Evolutionary conservation across 35 echinoderm and acorn worm species (phyloP), one percentile per base, ranked within the genome.

Genomic region (Apostichopus parvimensis): DNA sequence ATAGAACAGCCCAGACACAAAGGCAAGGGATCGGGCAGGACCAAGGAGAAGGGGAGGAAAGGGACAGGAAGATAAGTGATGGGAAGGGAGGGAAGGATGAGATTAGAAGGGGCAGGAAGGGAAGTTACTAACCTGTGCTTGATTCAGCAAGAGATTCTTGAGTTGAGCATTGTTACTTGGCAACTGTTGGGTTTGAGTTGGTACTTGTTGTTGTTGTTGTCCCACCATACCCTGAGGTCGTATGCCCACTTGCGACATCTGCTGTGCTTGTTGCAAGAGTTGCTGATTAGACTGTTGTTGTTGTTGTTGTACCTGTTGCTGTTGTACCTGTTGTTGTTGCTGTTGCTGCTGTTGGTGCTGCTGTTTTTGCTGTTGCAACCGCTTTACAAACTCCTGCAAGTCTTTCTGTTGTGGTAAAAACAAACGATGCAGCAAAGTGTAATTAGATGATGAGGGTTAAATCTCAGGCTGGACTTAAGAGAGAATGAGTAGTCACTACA

Each of bases 121-220:
- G 4, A 68, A 68, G 6, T 14, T 54, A 84, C 81, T 20, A 24
- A 88, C 86, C 86, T 88, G 86, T 26, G 61, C 86, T 72, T 88
- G 86, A 64, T 64, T 88, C 68, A 88, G 57, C 20, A 88, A 52
- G 17, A 88, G 86, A 66, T 88, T 68, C 28, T 75, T 88, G 22
- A 88, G 57, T 57, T 88, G 86, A 9, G 86, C 61, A 72, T 88
- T 88, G 57, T 88, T 88, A 72, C 86, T 88, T 25, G 58, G 86
- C 60, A 88, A 75, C 62, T 88, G 86, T 11, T 88, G 86, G 14
- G 61, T 28, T 21, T 88, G 86, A 15, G 86, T 88, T 13, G 86
- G 86, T 1, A 88, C 54, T 15, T 84, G 81, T 18, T 56, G 81
- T 54, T 82, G 81, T 18, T 56, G 81, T 54, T 82, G 79, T 80